phyloP scores from a whole-genome alignment of 2,888 invertebrate species.

The Andrena bucephala region DNA sequence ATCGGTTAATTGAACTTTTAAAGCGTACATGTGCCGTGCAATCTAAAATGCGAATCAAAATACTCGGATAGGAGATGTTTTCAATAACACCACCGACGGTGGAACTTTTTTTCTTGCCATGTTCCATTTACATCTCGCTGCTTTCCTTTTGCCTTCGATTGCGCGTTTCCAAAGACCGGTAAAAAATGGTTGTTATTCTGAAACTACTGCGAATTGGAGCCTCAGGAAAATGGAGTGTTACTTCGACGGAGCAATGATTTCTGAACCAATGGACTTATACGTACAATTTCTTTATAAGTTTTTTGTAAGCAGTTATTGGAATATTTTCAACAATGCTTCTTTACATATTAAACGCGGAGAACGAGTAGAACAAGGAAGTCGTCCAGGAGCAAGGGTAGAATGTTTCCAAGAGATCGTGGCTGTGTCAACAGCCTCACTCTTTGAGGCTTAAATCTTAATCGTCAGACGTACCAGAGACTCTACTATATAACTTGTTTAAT shows the following conservation, averaged over 20 bases:
- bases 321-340: too few relatives aligned
- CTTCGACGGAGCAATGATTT: too few relatives aligned
- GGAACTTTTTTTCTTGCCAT: neutral
- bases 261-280: too few relatives aligned
- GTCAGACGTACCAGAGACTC: neutral
- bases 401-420: conserved; percentile 17
- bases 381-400: neutral
- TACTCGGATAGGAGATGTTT: neutral
- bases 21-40: conserved; percentile 12
- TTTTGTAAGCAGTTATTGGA: too few relatives aligned
- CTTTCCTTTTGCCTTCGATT: neutral
- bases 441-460: conserved; percentile 9
- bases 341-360: neutral
- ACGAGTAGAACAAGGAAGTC: neutral
- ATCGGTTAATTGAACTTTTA: conserved; percentile 14
- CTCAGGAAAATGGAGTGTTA: too few relatives aligned
- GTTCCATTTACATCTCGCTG: neutral
- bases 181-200: neutral
- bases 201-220: too few relatives aligned
- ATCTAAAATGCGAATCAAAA: conserved; percentile 21
- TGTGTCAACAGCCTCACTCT: conserved; percentile 16
- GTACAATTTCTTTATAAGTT: too few relatives aligned
- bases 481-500: conserved; percentile 6
- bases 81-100: neutral
- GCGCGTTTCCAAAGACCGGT: neutral